Percentiles rank a stretch among this genome's conserved stretches.
Evolutionary conservation across 2,113 vertebrate genomes (phyloP).

Genomic region (Myotis yumanensis): DNA sequence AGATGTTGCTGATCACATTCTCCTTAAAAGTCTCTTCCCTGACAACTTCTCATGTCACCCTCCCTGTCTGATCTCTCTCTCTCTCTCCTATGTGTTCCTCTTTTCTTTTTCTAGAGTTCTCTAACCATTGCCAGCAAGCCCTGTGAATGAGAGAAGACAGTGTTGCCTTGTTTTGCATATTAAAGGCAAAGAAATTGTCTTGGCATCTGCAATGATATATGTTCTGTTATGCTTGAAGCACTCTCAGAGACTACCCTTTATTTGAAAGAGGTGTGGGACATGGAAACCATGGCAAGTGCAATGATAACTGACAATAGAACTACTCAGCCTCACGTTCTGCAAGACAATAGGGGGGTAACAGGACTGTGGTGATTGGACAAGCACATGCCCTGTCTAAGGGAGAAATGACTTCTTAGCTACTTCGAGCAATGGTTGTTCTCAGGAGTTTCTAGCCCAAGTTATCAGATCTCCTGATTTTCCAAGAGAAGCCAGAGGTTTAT

Average conservation of each 20-base stretch:
- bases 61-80: background rate
- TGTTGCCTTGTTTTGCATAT: background rate
- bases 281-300: background rate
- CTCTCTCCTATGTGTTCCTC: background rate
- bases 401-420: background rate
- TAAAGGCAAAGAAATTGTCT: background rate
- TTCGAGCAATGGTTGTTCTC: background rate
- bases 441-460: background rate
- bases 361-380: background rate
- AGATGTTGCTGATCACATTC: background rate
- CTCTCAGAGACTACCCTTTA: background rate
- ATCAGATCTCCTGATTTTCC: background rate
- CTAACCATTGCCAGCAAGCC: background rate
- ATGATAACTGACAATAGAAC: background rate
- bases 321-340: background rate
- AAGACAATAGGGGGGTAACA: background rate
- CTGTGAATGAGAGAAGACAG: background rate
- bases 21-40: background rate
- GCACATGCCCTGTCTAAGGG: background rate
- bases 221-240: background rate
- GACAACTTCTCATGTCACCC: background rate
- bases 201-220: background rate
- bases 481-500: background rate
- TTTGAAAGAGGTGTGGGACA: background rate
- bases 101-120: background rate